Conservation (phyloP, 2,888 invertebrate genomes). For the Brenthis hecate region DNA sequence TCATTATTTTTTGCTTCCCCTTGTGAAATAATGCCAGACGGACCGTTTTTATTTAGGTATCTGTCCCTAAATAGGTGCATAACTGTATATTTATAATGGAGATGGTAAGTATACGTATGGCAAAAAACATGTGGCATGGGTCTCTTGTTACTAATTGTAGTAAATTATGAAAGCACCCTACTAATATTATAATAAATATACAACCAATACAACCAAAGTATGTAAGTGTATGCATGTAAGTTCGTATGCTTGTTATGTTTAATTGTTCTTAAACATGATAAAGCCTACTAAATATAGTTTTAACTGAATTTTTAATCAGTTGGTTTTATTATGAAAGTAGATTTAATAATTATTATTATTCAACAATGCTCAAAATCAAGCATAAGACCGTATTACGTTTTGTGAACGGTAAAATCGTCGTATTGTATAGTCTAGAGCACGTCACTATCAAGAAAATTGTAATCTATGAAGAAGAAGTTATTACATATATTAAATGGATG, state of each 20-base stretch:
- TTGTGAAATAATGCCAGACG: conserved; percentile 76
- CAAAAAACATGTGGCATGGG: conserved; percentile 51
- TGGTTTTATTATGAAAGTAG: too few species aligned
- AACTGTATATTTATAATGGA: conserved; percentile 49
- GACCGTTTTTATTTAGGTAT: conserved; percentile 71
- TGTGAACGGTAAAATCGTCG: too few species aligned
- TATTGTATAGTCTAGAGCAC: too few species aligned
- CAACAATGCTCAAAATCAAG: too few species aligned
- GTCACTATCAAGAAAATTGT: too few species aligned
- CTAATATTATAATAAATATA: conserved; percentile 22
- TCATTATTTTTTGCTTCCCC: conserved; percentile 79
- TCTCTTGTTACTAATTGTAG: conserved; percentile 49
- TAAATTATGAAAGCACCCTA: conserved; percentile 32
- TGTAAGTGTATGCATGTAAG: conserved; percentile 17
- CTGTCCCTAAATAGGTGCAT: conserved; percentile 62
- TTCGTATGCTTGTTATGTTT: conserved; percentile 1
- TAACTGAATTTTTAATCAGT: too few species aligned
- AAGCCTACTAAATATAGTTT: too few species aligned
- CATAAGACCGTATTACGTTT: too few species aligned
- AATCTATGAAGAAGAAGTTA: too few species aligned
- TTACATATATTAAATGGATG: too few species aligned
- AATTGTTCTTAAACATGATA: too few species aligned
- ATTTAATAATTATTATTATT: too few species aligned
- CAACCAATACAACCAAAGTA: conserved; percentile 10
- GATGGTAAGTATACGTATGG: conserved; percentile 59